Conservation (phyloP, 1,140 invertebrate species). For the Pseudobourletiella spinata region DNA sequence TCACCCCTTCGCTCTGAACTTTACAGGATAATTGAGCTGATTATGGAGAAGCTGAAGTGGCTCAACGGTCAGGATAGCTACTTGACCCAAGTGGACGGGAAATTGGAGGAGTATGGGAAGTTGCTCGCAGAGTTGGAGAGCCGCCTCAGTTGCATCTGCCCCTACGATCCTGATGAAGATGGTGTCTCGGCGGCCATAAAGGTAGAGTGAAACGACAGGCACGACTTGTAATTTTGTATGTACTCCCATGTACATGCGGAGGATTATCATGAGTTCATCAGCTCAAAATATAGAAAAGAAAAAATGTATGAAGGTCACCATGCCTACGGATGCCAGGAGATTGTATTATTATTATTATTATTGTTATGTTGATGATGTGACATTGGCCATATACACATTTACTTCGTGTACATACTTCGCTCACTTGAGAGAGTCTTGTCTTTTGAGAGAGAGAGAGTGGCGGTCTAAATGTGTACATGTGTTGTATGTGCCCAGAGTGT, state of each 20-base stretch:
- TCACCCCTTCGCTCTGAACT: no score
- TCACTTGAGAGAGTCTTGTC: no score
- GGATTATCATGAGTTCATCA: slow-evolving; percentile 9
- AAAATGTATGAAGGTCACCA: no score
- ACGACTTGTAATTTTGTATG: not conserved
- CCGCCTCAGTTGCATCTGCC: slow-evolving; percentile 11
- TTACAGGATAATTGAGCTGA: slow-evolving; percentile 20
- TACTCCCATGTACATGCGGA: not conserved
- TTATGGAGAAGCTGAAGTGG: slow-evolving; percentile 32
- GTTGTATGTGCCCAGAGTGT: no score
- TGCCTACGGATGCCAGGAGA: no score
- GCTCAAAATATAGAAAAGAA: slow-evolving; percentile 6
- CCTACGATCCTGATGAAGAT: slow-evolving; percentile 19
- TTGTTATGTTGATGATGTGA: no score
- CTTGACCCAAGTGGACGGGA: slow-evolving; percentile 25
- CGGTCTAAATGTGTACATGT: no score
- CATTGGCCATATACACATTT: no score
- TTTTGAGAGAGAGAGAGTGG: no score
- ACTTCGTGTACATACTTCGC: no score
- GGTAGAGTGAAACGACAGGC: not conserved
- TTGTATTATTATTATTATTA: no score
- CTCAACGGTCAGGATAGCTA: slow-evolving; percentile 30
- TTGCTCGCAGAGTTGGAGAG: slow-evolving; percentile 6
- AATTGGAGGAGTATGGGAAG: slow-evolving; percentile 17
- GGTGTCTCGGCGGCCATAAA: not conserved